A percentile compares a stretch with the other conserved stretches of the same genome.
These are phyloP conservation scores for Amiota minor DNA, from an alignment of 2,888 invertebrate species.

Conservation along the genomic window DNA sequence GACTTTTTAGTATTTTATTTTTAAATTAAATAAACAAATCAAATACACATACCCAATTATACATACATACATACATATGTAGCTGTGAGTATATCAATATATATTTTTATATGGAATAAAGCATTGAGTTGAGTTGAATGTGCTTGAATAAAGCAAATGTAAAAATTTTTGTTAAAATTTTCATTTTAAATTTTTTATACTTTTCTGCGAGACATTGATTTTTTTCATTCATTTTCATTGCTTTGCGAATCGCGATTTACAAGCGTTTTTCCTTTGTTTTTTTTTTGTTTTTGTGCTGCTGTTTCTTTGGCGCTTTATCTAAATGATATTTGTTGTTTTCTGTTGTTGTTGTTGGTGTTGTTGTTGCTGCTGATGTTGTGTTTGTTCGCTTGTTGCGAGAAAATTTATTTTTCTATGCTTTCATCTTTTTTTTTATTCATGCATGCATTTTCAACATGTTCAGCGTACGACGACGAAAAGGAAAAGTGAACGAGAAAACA, in stretches of 20 bases:
- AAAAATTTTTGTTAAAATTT: neutral
- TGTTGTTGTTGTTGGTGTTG: constrained; percentile 50
- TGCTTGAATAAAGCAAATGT: neutral
- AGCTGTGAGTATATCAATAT: no score
- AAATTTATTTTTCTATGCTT: constrained; percentile 54
- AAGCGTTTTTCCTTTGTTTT: constrained; percentile 8
- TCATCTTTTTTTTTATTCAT: constrained; percentile 46
- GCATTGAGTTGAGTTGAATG: no score
- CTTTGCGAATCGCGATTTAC: no score
- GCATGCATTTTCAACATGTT: constrained; percentile 45
- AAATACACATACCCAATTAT: neutral
- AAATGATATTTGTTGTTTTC: constrained; percentile 44
- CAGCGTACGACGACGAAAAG: constrained; percentile 35
- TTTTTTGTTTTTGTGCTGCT: constrained; percentile 43
- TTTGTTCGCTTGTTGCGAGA: constrained; percentile 53
- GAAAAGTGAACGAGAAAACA: constrained; percentile 37
- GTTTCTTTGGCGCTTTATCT: constrained; percentile 45
- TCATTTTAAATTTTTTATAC: neutral
- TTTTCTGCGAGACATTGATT: no score
- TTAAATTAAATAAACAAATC: neutral
- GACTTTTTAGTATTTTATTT: neutral
- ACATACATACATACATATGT: neutral
- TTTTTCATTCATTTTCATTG: no score
- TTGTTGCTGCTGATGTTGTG: no score
- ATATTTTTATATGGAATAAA: no score